Base-by-base conservation (phyloP, 1,140 invertebrate genomes). In the Himalopsyche phryganea region DNA sequence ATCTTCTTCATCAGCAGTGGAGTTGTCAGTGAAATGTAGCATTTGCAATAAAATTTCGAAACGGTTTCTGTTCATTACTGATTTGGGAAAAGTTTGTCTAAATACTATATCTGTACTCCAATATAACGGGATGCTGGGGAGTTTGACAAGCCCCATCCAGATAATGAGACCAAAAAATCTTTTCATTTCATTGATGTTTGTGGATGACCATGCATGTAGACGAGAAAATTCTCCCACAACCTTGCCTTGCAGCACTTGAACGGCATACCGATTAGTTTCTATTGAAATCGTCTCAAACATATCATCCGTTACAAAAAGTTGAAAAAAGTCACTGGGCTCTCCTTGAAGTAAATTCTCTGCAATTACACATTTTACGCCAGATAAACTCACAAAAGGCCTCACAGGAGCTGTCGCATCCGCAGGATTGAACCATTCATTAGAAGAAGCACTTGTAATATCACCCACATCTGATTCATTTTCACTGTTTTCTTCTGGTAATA, bases 11-110 rank as follows among this genome's bases (percentile, higher is more conserved):
- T 61, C 15, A 45, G 58, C 58, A 2, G 28, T 41, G 49, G 52
- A 54, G 45, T 66, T 67, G 19, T 66, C 57, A 32, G 47, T 50
- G 48, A 65, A 62, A 61, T 66, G 57, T 9, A 62, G 41, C 17
- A 61, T 62, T 33, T 42, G 15, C 47, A 66, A 54, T 23, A 65
- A 38, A 38, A 51, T 46, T 53, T 66, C 50, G 49, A 66, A 65
- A 14, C 63, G 44, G 60, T 63, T 65, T 18, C 61, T 57, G 11
- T 20, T 48, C 46, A 48, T 48, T 33, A 13, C n/a, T 2, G 19
- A 28, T 33, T 48, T n/a, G 5, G 38, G 4, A 15, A 40, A 40
- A 3, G 38, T 3, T 40, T 40, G 38, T 5, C 15, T 11, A 40
- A 13, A 48, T 20, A 33, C 14, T 10, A 2, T 2, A 20, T 48